phyloP scores from a whole-genome alignment of 2,797 vertebrate genomes.

The Rhincodon typus region DNA sequence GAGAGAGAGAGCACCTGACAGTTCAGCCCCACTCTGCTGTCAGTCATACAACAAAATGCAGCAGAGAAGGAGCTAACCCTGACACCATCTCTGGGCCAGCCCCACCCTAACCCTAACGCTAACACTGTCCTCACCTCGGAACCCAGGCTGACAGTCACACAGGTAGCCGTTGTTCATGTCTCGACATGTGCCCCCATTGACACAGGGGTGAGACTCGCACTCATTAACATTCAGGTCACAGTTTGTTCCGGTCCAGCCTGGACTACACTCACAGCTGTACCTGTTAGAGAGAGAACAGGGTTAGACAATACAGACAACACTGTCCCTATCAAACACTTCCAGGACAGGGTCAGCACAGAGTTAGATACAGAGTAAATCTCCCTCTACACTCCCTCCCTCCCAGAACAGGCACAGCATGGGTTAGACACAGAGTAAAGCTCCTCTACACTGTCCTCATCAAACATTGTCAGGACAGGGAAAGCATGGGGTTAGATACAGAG shows the following conservation, averaged over 20 bases:
- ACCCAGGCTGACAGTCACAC: constrained; percentile 82
- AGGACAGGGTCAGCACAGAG: not conserved
- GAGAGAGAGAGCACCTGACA: not conserved
- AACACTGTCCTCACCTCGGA: constrained; percentile 70
- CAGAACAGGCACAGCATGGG: no score
- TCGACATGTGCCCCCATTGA: constrained; percentile 86
- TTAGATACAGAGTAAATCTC: not conserved
- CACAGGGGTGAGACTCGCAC: constrained; percentile 89
- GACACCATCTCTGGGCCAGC: no score
- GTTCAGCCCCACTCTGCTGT: not conserved
- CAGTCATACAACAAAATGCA: not conserved
- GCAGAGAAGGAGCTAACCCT: no score
- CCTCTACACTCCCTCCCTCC: not conserved
- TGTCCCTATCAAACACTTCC: no score
- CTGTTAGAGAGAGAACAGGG: constrained; percentile 50
- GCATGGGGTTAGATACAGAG: not conserved
- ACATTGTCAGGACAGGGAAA: not conserved
- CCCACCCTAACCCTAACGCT: not conserved
- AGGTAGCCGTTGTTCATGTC: constrained; percentile 93
- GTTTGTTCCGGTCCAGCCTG: constrained; percentile 86
- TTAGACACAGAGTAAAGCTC: no score
- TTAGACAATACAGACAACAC: not conserved
- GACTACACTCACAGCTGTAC: constrained; percentile 81
- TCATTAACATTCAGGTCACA: constrained; percentile 91
- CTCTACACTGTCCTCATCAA: not conserved